phyloP scores from a whole-genome alignment of 2,888 invertebrate genomes.

The Chouioia cunea region DNA sequence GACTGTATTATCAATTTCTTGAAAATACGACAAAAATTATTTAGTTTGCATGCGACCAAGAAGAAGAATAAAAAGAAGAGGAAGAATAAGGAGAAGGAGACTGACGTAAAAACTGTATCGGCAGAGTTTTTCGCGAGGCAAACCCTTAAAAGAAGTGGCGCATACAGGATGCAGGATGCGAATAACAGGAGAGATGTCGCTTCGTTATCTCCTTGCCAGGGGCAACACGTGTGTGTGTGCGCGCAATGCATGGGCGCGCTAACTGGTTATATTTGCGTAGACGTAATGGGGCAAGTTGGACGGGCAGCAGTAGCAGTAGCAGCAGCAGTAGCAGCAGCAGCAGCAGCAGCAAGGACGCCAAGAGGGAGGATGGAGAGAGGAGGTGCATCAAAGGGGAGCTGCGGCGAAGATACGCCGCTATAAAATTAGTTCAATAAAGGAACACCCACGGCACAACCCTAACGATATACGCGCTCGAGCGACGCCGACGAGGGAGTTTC shows the following conservation, averaged over 20 bases:
- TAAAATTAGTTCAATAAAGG: slow-evolving; percentile 65
- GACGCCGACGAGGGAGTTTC: background rate
- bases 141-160: slow-evolving; percentile 17
- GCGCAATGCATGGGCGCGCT: slow-evolving; percentile 35
- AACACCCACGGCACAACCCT: slow-evolving; percentile 59
- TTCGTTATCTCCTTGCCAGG: slow-evolving; percentile 47
- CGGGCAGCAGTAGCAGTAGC: too few species aligned
- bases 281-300: slow-evolving; percentile 62
- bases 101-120: too few species aligned
- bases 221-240: slow-evolving; percentile 2
- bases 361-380: slow-evolving; percentile 21
- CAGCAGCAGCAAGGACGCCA: too few species aligned
- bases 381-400: slow-evolving; percentile 18
- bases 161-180: background rate
- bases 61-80: too few species aligned
- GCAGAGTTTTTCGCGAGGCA: too few species aligned
- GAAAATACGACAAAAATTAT: too few species aligned
- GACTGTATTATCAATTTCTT: too few species aligned
- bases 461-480: slow-evolving; percentile 50
- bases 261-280: slow-evolving; percentile 63
- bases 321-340: too few species aligned
- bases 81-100: too few species aligned
- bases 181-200: slow-evolving; percentile 14
- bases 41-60: too few species aligned
- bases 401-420: slow-evolving; percentile 56